Percentiles rank a stretch among this genome's conserved stretches.
Evolutionary conservation across 2,888 invertebrate species (phyloP).

Genomic region (Folsomia candida): DNA sequence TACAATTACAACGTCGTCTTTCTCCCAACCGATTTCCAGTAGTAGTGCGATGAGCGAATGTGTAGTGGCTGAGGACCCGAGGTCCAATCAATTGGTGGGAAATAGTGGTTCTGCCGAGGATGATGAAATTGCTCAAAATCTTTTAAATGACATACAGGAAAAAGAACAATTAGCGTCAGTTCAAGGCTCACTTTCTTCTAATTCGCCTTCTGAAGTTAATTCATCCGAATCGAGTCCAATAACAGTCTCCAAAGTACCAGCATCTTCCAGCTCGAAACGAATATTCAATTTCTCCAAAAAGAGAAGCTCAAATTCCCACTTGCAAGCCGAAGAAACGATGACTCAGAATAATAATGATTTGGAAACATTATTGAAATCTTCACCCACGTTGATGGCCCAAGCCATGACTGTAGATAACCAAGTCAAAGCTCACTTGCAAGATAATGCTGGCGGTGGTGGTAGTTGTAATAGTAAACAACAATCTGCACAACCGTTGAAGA

Average conservation of each 20-base stretch:
- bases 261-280: not conserved
- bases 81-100: not conserved
- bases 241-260: not conserved
- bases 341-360: not conserved
- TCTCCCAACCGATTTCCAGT: not conserved
- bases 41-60: not conserved
- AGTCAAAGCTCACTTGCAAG: slow-evolving; percentile 5
- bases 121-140: slow-evolving; percentile 48
- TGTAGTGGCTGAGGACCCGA: not conserved
- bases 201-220: not conserved
- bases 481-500: not conserved
- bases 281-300: not conserved
- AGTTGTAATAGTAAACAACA: not conserved
- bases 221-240: not conserved
- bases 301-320: not conserved
- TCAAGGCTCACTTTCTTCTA: not conserved
- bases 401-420: not conserved
- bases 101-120: slow-evolving; percentile 8
- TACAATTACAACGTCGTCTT: not conserved
- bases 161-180: slow-evolving; percentile 16
- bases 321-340: not conserved
- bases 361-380: not conserved
- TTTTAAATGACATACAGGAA: slow-evolving; percentile 45
- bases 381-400: not conserved
- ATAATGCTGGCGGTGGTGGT: no score